Evolutionary conservation across 2,888 invertebrate species (phyloP).

Genomic region (Plebejus melissa): DNA sequence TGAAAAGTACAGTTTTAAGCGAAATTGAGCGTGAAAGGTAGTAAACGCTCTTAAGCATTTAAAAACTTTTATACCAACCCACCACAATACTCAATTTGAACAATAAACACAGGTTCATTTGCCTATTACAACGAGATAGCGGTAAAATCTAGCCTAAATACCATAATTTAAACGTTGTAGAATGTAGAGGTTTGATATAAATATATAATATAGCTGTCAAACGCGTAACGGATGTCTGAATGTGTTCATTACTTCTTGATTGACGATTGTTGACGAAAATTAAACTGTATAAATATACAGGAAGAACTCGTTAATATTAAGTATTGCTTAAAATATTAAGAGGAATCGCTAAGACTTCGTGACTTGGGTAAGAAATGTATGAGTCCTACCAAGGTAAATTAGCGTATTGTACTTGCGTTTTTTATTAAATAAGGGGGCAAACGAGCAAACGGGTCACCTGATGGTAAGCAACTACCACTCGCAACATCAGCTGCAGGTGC

Average conservation of each 20-base stretch:
- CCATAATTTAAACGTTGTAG: neutral
- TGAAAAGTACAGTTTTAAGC: too few relatives aligned
- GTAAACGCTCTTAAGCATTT: too few relatives aligned
- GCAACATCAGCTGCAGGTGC: too few relatives aligned
- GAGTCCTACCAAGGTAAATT: too few relatives aligned
- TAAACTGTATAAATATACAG: neutral
- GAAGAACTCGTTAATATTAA: too few relatives aligned
- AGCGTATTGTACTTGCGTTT: too few relatives aligned
- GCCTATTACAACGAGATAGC: conserved; percentile 5
- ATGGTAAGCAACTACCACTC: too few relatives aligned
- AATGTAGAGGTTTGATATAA: neutral
- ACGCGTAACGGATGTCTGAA: conserved; percentile 2
- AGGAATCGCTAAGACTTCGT: neutral
- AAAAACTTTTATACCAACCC: neutral
- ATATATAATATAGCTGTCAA: conserved; percentile 4
- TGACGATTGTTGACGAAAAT: neutral
- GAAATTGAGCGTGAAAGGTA: too few relatives aligned
- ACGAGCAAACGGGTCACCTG: too few relatives aligned
- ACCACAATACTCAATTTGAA: neutral
- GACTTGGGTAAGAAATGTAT: neutral
- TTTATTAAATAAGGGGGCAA: too few relatives aligned
- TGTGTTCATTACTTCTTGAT: conserved; percentile 5
- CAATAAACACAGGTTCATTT: conserved; percentile 21
- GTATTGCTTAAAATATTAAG: neutral
- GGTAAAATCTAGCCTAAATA: conserved; percentile 8